Conservation (phyloP, 1,140 invertebrate species). For the Solen grandis region DNA sequence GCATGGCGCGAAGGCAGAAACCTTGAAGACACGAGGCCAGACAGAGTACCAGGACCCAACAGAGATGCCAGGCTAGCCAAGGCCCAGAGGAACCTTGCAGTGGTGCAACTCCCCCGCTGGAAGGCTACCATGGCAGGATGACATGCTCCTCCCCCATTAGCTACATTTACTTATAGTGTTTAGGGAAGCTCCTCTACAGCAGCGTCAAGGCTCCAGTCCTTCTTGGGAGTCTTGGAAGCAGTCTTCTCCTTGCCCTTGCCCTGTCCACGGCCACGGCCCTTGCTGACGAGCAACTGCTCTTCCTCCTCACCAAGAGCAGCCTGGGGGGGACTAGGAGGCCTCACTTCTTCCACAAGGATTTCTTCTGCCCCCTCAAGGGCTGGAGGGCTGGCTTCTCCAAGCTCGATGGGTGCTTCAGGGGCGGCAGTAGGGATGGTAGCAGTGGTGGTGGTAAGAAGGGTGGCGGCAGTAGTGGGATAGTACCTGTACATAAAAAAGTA, state of each 20-base stretch:
- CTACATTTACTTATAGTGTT: not conserved
- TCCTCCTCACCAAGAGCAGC: not conserved
- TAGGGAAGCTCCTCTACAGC: constrained; percentile 6
- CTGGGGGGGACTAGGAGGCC: not conserved
- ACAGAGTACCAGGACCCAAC: constrained; percentile 38
- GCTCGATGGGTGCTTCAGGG: constrained; percentile 3
- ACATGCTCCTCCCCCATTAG: constrained; percentile 27
- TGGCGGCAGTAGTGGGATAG: no score
- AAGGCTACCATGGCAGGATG: constrained; percentile 31
- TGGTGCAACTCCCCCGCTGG: constrained; percentile 21
- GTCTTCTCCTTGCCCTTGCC: constrained; percentile 4
- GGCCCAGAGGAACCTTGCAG: constrained; percentile 34
- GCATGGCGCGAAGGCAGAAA: not conserved
- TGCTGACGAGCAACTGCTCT: not conserved
- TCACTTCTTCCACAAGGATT: not conserved
- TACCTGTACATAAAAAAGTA: no score
- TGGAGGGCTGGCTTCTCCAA: not conserved
- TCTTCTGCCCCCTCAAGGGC: not conserved
- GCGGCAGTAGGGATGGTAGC: not conserved
- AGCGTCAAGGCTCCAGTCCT: not conserved
- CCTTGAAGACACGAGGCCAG: not conserved
- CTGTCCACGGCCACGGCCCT: not conserved
- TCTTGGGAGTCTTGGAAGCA: not conserved
- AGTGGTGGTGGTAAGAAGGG: not conserved
- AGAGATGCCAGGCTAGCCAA: constrained; percentile 33